Evolutionary conservation across 2,113 vertebrate species (phyloP).

Genomic region (Paratilapia polleni): DNA sequence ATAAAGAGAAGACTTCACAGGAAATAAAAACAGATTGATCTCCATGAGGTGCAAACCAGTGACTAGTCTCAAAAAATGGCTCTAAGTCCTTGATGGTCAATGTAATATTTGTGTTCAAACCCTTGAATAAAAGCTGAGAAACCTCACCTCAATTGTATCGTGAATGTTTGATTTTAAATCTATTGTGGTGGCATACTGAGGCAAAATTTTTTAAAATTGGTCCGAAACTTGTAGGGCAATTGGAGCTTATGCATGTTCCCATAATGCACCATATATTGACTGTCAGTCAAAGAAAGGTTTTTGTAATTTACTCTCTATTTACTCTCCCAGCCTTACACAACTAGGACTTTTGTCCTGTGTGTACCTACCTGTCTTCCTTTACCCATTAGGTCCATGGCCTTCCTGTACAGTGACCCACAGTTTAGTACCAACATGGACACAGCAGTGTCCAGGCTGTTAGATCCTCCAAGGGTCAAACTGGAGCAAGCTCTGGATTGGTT

Average conservation of each 20-base stretch:
- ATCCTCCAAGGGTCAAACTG: not conserved
- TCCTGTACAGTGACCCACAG: slow-evolving; percentile 43
- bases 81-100: too few species aligned
- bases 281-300: too few species aligned
- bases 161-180: too few species aligned
- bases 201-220: too few species aligned
- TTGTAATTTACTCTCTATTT: too few species aligned
- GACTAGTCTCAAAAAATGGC: too few species aligned
- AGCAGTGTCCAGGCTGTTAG: not conserved
- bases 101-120: too few species aligned
- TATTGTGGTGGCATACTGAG: too few species aligned
- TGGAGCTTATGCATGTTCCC: not conserved
- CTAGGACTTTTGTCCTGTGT: slow-evolving; percentile 15
- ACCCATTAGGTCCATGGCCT: slow-evolving; percentile 33
- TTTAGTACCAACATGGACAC: slow-evolving; percentile 35
- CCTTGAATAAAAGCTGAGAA: too few species aligned
- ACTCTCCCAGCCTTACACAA: too few species aligned
- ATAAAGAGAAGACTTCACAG: not conserved
- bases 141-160: too few species aligned
- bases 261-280: not conserved
- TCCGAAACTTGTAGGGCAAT: too few species aligned
- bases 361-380: not conserved
- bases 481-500: slow-evolving; percentile 30
- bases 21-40: not conserved
- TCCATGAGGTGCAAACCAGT: not conserved